These are phyloP conservation scores for Temnothorax unifasciatus DNA, from an alignment of 2,888 invertebrate genomes.

Conservation along the genomic window DNA sequence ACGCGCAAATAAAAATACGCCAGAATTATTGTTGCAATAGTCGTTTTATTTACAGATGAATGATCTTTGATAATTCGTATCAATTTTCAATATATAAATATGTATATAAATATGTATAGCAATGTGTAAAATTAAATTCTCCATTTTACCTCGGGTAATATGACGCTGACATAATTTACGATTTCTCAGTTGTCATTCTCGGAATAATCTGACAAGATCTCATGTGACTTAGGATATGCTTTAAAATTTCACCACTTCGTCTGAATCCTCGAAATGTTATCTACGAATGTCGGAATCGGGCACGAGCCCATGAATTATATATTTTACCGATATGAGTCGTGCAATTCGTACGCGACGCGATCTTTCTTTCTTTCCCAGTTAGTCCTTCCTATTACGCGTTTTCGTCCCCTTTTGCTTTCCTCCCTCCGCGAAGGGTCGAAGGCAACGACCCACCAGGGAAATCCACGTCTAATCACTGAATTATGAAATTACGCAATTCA, in stretches of 20 bases:
- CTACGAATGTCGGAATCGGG: not conserved
- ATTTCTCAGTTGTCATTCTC: not conserved
- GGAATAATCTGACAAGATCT: conserved; percentile 2
- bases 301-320: conserved; percentile 40
- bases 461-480: conserved; percentile 70
- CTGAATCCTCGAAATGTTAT: not conserved
- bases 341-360: conserved; percentile 10
- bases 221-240: not conserved
- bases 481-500: conserved; percentile 71
- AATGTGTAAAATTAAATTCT: not conserved
- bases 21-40: conserved; percentile 2
- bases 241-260: not conserved
- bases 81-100: conserved; percentile 1
- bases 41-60: conserved; percentile 16
- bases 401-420: conserved; percentile 1
- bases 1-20: not conserved
- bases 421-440: conserved; percentile 40
- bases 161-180: not conserved
- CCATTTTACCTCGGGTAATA: conserved; percentile 1
- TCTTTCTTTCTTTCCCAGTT: not conserved
- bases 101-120: not conserved
- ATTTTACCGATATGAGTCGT: conserved; percentile 35
- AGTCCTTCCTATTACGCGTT: not conserved
- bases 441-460: conserved; percentile 69
- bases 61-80: not conserved